These are phyloP conservation scores for Nomada hirtipes DNA, from an alignment of 2,888 invertebrate species.

Conservation along the genomic window DNA sequence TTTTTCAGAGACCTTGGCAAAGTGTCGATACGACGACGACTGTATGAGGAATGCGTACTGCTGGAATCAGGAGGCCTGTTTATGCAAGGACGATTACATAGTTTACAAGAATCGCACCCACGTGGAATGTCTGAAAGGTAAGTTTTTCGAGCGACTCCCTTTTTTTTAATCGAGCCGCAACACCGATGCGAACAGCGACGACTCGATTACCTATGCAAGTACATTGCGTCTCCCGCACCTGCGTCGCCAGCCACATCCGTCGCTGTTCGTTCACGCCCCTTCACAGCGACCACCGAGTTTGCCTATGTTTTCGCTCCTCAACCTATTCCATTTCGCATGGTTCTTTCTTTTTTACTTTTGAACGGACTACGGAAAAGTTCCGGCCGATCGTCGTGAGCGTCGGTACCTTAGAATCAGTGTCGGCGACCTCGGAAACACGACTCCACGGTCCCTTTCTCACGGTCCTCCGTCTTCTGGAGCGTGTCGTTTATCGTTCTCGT, in stretches of 20 bases:
- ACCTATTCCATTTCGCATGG: too few species aligned
- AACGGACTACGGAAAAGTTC: constrained; percentile 9
- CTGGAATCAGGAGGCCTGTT: constrained; percentile 78
- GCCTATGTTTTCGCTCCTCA: too few species aligned
- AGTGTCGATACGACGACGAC: constrained; percentile 73
- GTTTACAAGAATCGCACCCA: constrained; percentile 81
- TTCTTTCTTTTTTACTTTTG: background rate
- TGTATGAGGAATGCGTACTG: constrained; percentile 79
- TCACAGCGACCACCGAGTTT: too few species aligned
- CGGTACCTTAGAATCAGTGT: constrained; percentile 54
- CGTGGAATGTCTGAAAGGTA: constrained; percentile 83
- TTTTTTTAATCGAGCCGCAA: background rate
- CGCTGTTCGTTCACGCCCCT: too few species aligned
- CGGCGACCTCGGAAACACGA: constrained; percentile 67
- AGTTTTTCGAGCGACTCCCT: background rate
- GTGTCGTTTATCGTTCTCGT: constrained; percentile 67
- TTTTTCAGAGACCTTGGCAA: constrained; percentile 74
- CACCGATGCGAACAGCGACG: too few species aligned
- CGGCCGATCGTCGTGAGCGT: constrained; percentile 52
- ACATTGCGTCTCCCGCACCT: too few species aligned
- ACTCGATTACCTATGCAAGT: too few species aligned
- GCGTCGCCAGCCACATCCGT: too few species aligned
- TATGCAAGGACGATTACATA: constrained; percentile 82
- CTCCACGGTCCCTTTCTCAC: constrained; percentile 70
- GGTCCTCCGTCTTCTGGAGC: constrained; percentile 65